These are phyloP conservation scores for Scaptomyza montana DNA, from an alignment of 1,140 invertebrate species.

Conservation along the genomic window DNA sequence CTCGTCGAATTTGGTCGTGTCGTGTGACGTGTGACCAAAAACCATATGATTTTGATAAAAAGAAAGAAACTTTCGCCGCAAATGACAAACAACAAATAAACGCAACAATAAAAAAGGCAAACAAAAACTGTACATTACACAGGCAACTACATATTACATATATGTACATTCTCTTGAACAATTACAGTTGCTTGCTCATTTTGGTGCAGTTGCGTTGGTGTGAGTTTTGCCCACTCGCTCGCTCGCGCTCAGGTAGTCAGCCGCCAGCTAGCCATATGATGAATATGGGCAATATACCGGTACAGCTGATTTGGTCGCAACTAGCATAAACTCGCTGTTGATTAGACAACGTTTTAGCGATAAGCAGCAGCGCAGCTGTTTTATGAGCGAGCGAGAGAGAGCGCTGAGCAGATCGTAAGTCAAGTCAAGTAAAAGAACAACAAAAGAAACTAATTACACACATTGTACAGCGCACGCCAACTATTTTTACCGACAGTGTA, in stretches of 20 bases:
- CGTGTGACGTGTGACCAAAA: slow-evolving; percentile 5
- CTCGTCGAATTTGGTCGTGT: neutral
- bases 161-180: slow-evolving; percentile 8
- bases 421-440: too few species aligned
- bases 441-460: neutral
- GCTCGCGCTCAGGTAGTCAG: slow-evolving; percentile 41
- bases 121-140: slow-evolving; percentile 61
- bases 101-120: neutral
- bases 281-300: slow-evolving; percentile 67
- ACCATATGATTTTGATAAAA: slow-evolving; percentile 70
- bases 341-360: slow-evolving; percentile 55
- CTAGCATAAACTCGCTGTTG: slow-evolving; percentile 56
- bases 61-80: too few species aligned
- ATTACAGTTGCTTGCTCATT: slow-evolving; percentile 19
- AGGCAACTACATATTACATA: neutral
- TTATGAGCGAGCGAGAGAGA: slow-evolving; percentile 25
- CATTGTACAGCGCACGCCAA: neutral
- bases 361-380: slow-evolving; percentile 67
- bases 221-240: slow-evolving; percentile 17
- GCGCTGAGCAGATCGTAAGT: slow-evolving; percentile 32
- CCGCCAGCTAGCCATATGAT: slow-evolving; percentile 62
- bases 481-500: slow-evolving; percentile 59
- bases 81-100: too few species aligned
- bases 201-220: slow-evolving; percentile 21
- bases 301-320: slow-evolving; percentile 77